A percentile compares a stretch with the other conserved stretches of the same genome.
These are phyloP conservation scores for Mantis religiosa DNA, from an alignment of 2,888 invertebrate genomes.

Conservation along the genomic window DNA sequence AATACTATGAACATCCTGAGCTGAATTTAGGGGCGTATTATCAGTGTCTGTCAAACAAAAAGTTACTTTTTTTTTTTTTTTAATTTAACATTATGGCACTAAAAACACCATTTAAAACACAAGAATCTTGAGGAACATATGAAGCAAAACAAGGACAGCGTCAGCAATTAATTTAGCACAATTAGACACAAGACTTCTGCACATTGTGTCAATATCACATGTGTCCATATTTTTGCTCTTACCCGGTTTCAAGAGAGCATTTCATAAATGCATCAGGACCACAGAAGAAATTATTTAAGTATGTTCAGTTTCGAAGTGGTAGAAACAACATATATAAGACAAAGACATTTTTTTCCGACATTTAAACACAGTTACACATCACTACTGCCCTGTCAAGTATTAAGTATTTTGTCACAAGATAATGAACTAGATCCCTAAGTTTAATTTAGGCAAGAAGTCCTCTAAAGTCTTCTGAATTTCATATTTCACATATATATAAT, in stretches of 20 bases:
- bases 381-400: neutral
- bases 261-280: neutral
- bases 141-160: neutral
- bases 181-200: neutral
- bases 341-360: slow-evolving; percentile 3
- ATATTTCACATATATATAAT: neutral
- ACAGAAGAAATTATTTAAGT: neutral
- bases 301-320: neutral
- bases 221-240: neutral
- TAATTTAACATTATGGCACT: neutral
- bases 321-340: slow-evolving; percentile 2
- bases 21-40: neutral
- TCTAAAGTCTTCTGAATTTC: neutral
- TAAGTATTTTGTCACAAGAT: neutral
- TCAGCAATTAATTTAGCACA: neutral
- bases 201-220: neutral
- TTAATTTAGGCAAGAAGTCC: neutral
- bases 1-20: neutral
- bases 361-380: neutral
- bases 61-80: neutral
- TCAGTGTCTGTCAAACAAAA: neutral
- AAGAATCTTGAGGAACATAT: neutral
- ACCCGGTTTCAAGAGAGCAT: neutral
- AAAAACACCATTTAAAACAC: neutral
- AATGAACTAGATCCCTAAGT: neutral